These are phyloP conservation scores for Nesogale talazaci DNA, from an alignment of 2,113 vertebrate species.

Conservation along the genomic window DNA sequence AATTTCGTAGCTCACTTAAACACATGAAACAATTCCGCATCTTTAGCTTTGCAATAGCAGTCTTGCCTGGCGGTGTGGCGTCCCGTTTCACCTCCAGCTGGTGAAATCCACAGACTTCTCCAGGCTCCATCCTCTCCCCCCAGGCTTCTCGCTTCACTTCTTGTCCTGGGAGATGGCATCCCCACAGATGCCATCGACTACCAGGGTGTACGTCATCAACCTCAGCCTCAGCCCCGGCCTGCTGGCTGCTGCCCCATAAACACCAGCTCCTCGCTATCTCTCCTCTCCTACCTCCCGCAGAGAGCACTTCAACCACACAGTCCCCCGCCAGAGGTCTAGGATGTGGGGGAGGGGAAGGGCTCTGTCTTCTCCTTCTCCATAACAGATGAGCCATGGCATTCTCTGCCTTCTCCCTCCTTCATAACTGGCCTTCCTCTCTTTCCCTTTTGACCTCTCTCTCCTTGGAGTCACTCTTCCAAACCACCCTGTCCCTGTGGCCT, in stretches of 20 bases:
- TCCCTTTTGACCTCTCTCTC: not conserved
- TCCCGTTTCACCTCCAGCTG: not conserved
- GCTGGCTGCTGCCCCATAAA: not conserved
- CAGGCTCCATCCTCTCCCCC: not conserved
- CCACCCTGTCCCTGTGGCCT: not conserved
- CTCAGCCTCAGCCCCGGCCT: not conserved
- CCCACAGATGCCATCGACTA: not conserved
- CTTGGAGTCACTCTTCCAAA: not conserved
- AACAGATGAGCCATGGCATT: not conserved
- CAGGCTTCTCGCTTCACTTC: not conserved
- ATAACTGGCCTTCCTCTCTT: not conserved
- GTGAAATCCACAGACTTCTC: conserved; percentile 17
- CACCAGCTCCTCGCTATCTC: not conserved
- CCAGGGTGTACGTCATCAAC: not conserved
- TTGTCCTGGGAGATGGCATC: not conserved
- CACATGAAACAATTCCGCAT: conserved; percentile 12
- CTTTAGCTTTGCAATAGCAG: not conserved
- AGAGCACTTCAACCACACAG: too few species aligned
- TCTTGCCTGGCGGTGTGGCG: not conserved
- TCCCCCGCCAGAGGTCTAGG: not conserved
- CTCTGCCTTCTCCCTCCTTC: not conserved
- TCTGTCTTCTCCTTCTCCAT: not conserved
- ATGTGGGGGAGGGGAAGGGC: not conserved
- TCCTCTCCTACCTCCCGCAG: not conserved
- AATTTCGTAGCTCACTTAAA: conserved; percentile 59